Evolutionary conservation across 1,140 invertebrate species (phyloP).

Genomic region (Psilanteris sp.): DNA sequence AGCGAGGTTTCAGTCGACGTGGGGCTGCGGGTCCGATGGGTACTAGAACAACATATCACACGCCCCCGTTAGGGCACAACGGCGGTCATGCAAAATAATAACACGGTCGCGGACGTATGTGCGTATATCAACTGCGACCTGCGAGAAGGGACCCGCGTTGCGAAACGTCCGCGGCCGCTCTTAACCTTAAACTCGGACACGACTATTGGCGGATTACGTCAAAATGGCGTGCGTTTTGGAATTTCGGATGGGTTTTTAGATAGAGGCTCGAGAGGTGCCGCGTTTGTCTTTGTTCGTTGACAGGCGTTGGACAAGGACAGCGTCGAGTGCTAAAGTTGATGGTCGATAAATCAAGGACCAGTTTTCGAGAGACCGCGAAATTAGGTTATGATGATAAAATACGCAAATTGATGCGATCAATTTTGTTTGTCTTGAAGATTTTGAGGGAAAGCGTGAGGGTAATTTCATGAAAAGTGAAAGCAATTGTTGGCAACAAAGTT

Average conservation of each 20-base stretch:
- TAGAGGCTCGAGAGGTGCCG: neutral
- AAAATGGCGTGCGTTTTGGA: constrained; percentile 31
- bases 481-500: no score
- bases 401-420: no score
- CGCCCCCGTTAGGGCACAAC: constrained; percentile 2
- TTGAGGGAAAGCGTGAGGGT: no score
- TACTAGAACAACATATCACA: constrained; percentile 8
- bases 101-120: neutral
- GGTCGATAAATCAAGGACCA: neutral
- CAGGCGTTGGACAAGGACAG: neutral
- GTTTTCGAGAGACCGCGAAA: neutral
- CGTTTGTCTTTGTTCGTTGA: neutral
- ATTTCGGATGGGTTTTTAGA: neutral
- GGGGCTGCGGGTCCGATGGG: neutral
- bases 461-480: no score
- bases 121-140: neutral
- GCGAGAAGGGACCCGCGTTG: neutral
- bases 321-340: no score
- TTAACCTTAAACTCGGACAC: constrained; percentile 27
- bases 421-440: no score
- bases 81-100: neutral
- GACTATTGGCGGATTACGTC: constrained; percentile 31
- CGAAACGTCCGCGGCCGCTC: constrained; percentile 10
- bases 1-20: constrained; percentile 8
- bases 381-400: no score